phyloP scores from a whole-genome alignment of 2,797 vertebrate genomes.

The Poecilia picta region DNA sequence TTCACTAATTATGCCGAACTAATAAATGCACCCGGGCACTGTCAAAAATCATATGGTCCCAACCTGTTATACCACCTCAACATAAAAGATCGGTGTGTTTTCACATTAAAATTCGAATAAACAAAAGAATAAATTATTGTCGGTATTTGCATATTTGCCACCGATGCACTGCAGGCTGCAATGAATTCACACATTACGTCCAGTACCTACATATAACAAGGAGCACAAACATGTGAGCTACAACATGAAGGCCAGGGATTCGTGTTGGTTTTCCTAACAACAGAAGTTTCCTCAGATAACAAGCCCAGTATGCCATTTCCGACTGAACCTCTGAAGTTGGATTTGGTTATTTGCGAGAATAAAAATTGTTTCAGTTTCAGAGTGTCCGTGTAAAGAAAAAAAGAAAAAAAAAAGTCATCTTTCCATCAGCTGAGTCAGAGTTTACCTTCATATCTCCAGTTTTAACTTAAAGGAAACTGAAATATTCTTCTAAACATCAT shows the following conservation, averaged over 20 bases:
- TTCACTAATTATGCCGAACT: not conserved
- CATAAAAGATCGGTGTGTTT: not conserved
- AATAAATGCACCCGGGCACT: slow-evolving; percentile 1
- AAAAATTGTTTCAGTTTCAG: not conserved
- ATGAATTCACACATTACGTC: not conserved
- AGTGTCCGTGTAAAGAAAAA: not conserved
- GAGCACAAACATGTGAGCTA: not conserved
- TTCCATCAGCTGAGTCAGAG: not conserved
- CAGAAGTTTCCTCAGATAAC: not conserved
- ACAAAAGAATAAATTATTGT: not conserved
- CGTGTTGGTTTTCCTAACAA: not conserved
- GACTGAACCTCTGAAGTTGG: not conserved
- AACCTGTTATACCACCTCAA: not conserved
- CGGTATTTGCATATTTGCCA: not conserved
- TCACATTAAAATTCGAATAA: not conserved
- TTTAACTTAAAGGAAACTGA: not conserved
- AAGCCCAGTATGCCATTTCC: not conserved
- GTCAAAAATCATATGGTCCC: not conserved
- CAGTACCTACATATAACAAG: not conserved
- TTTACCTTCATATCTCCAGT: not conserved
- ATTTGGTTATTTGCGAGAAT: not conserved
- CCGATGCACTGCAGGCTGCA: not conserved
- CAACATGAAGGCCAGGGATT: not conserved
- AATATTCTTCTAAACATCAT: not conserved
- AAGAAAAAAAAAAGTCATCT: not conserved